These are phyloP conservation scores for Myrmecophaga tridactyla DNA, from an alignment of 2,113 vertebrate genomes.

Conservation along the genomic window DNA sequence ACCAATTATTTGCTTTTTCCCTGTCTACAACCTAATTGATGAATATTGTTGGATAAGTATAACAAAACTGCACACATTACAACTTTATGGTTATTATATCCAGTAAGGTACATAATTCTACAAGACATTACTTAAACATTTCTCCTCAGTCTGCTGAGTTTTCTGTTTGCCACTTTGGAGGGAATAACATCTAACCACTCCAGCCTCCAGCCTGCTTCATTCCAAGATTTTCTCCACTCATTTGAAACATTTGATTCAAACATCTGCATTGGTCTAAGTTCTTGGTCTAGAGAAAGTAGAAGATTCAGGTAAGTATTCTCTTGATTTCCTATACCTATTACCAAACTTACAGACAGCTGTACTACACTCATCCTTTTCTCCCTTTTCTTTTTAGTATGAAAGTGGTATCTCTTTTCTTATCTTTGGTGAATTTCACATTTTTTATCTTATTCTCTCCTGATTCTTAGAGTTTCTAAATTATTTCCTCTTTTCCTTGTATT, in stretches of 20 bases:
- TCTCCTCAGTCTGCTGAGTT: background rate
- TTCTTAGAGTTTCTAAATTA: background rate
- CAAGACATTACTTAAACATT: background rate
- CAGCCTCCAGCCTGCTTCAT: background rate
- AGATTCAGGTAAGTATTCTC: background rate
- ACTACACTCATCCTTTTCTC: background rate
- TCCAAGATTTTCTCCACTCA: background rate
- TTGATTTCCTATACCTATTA: background rate
- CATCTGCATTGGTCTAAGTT: background rate
- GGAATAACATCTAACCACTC: background rate
- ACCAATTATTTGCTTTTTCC: background rate
- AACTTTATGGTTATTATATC: background rate
- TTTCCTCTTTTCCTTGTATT: background rate
- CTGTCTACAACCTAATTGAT: background rate
- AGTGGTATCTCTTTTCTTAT: background rate
- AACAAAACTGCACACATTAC: background rate
- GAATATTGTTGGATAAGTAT: background rate
- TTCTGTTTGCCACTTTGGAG: too few relatives aligned
- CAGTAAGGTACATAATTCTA: background rate
- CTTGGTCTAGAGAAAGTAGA: background rate
- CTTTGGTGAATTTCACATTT: background rate
- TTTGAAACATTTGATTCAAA: slow-evolving; percentile 11
- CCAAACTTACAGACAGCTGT: background rate
- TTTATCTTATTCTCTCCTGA: background rate
- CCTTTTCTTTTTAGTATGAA: background rate